Conservation (phyloP, 1,140 invertebrate genomes). For the Brachionus plicatilis region DNA sequence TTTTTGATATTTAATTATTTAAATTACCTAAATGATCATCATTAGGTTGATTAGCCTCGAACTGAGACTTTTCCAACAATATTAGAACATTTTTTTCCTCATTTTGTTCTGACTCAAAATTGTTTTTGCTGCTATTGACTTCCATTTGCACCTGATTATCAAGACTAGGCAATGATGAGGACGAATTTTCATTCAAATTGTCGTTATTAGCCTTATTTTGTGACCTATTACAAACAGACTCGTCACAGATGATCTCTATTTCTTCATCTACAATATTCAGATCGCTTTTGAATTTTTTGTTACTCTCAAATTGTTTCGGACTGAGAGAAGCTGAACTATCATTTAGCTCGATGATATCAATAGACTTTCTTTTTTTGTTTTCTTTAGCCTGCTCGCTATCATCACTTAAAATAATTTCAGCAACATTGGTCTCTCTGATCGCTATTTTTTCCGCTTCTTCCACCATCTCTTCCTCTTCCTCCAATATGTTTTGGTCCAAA, state of each 20-base stretch:
- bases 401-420: neutral
- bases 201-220: neutral
- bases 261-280: neutral
- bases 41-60: neutral
- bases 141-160: neutral
- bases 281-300: slow-evolving; percentile 6
- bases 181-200: neutral
- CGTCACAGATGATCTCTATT: neutral
- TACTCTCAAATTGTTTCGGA: neutral
- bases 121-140: neutral
- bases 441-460: neutral
- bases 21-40: slow-evolving; percentile 5
- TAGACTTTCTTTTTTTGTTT: slow-evolving; percentile 18
- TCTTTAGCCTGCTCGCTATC: neutral
- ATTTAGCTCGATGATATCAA: neutral
- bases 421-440: neutral
- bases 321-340: neutral
- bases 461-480: neutral
- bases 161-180: neutral
- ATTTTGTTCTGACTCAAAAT: neutral
- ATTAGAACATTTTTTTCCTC: neutral
- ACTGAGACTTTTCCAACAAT: slow-evolving; percentile 4
- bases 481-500: neutral
- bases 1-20: neutral
- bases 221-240: neutral